phyloP scores from a whole-genome alignment of 1,140 invertebrate genomes.

The Coenobita brevimanus region DNA sequence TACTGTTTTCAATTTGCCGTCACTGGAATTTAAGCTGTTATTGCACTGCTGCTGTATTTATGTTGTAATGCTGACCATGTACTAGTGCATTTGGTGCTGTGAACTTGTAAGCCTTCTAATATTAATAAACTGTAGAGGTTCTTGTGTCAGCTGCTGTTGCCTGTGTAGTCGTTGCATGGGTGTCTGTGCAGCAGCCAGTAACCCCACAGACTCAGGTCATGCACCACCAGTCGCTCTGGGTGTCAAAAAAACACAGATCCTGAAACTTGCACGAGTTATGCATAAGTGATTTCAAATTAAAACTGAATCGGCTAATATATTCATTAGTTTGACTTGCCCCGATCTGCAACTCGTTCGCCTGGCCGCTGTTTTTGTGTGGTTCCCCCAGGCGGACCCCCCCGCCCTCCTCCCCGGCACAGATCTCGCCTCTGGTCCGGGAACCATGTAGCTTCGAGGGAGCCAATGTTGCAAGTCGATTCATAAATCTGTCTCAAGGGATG shows the following conservation, averaged over 20 bases:
- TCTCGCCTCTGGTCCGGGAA: conserved; percentile 18
- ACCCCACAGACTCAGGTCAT: background rate
- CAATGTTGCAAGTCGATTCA: conserved; percentile 37
- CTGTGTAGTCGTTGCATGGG: too few relatives aligned
- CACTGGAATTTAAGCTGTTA: too few relatives aligned
- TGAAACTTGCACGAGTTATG: background rate
- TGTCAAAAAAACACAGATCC: background rate
- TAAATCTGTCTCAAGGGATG: conserved; percentile 46
- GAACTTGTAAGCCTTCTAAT: too few relatives aligned
- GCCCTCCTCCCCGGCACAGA: background rate
- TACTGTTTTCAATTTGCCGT: too few relatives aligned
- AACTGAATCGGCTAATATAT: conserved; percentile 36
- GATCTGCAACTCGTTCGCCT: conserved; percentile 2
- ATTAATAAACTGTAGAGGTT: too few relatives aligned
- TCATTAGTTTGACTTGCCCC: conserved; percentile 29
- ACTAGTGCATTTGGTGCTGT: too few relatives aligned
- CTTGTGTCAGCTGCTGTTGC: too few relatives aligned
- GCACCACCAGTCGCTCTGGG: background rate
- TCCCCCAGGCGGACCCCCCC: background rate
- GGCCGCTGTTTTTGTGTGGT: background rate
- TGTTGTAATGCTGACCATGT: too few relatives aligned
- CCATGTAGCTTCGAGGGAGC: conserved; percentile 12
- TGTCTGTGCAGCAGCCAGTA: too few relatives aligned
- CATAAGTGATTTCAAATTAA: background rate
- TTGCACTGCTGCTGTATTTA: too few relatives aligned